Conservation (phyloP, 2,888 invertebrate species). For the Lymantria dispar region DNA sequence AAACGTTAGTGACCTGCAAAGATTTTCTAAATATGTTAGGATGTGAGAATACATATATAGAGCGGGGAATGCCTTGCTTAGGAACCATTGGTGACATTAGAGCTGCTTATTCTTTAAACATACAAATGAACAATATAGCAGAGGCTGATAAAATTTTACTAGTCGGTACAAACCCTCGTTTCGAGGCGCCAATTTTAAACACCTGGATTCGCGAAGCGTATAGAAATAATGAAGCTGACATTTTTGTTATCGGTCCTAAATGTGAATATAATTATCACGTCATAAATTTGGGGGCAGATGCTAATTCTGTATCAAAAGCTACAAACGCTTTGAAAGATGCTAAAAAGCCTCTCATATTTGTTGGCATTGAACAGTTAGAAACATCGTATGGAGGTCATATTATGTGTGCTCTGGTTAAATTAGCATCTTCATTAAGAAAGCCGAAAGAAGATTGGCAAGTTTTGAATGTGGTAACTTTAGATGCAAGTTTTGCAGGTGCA, state of each 20-base stretch:
- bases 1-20: conserved; percentile 67
- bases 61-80: conserved; percentile 49
- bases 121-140: conserved; percentile 88
- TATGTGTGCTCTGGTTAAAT: conserved; percentile 39
- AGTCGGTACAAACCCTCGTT: conserved; percentile 98
- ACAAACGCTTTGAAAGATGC: conserved; percentile 34
- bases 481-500: conserved; percentile 96
- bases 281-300: conserved; percentile 47
- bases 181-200: conserved; percentile 97
- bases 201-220: conserved; percentile 96
- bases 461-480: conserved; percentile 95
- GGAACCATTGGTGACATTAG: conserved; percentile 49
- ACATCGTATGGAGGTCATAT: conserved; percentile 32
- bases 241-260: conserved; percentile 93
- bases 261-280: conserved; percentile 93
- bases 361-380: conserved; percentile 57
- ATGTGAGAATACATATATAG: conserved; percentile 59
- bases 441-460: conserved; percentile 63
- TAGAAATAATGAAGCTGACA: conserved; percentile 92
- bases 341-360: conserved; percentile 62
- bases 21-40: conserved; percentile 65
- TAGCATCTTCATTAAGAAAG: conserved; percentile 22
- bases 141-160: conserved; percentile 93
- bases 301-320: conserved; percentile 33
- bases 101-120: conserved; percentile 61